phyloP scores from a whole-genome alignment of 2,797 vertebrate genomes.

The Scyliorhinus canicula region DNA sequence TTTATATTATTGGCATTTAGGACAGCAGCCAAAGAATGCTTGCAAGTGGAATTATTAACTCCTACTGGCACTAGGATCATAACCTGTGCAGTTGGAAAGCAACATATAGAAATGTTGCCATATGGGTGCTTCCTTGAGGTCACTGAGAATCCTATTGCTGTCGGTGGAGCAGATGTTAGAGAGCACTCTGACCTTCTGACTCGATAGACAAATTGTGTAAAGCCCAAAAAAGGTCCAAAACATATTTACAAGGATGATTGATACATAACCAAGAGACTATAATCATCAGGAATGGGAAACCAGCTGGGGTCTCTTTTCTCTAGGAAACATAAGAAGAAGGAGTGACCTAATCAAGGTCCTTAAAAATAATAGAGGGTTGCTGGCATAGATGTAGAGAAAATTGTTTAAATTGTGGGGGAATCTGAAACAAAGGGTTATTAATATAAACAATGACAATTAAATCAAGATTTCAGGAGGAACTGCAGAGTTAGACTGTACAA shows the following conservation, averaged over 20 bases:
- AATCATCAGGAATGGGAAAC: neutral
- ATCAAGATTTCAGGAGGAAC: neutral
- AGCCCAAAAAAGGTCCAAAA: neutral
- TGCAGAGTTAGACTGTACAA: neutral
- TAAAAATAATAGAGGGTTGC: neutral
- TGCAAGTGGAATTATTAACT: neutral
- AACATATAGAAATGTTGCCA: neutral
- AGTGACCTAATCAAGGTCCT: neutral
- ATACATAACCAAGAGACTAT: neutral
- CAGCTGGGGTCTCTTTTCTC: neutral
- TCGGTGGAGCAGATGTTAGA: neutral
- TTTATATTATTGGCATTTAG: neutral
- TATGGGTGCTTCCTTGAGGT: neutral
- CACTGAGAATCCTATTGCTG: neutral
- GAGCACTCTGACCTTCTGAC: neutral
- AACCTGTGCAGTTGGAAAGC: neutral
- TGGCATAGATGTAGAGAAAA: neutral
- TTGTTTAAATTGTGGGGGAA: neutral
- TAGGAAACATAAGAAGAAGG: neutral
- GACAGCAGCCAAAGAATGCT: neutral
- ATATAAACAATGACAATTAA: neutral
- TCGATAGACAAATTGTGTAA: neutral
- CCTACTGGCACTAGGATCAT: neutral
- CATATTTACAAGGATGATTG: neutral
- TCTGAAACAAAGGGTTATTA: neutral